phyloP scores from a whole-genome alignment of 2,888 invertebrate species.

The Panopea generosa region DNA sequence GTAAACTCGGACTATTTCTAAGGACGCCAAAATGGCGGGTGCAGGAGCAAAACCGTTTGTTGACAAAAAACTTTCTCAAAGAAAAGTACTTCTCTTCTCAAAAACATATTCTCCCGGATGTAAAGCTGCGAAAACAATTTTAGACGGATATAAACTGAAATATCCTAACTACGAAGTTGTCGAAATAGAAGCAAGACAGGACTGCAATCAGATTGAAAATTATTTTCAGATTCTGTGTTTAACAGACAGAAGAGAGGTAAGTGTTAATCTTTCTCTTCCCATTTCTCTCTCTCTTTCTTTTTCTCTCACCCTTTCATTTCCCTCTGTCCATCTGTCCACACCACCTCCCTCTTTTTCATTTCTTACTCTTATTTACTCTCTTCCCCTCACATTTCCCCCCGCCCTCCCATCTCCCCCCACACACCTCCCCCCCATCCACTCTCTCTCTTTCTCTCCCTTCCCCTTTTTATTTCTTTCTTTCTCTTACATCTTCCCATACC shows the following conservation, averaged over 20 bases:
- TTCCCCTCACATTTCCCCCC: no score
- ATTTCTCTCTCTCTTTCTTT: no score
- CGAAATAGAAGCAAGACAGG: constrained; percentile 83
- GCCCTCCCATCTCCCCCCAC: background rate
- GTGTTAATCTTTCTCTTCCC: constrained; percentile 10
- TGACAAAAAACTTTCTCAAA: constrained; percentile 79
- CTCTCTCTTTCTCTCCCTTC: background rate
- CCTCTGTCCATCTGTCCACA: no score
- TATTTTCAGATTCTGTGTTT: constrained; percentile 83
- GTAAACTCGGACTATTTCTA: constrained; percentile 41
- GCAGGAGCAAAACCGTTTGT: constrained; percentile 82
- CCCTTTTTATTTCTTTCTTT: no score
- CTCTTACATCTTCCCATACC: no score
- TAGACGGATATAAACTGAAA: constrained; percentile 72
- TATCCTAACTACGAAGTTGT: constrained; percentile 77
- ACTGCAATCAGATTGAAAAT: constrained; percentile 83
- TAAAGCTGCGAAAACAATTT: constrained; percentile 65
- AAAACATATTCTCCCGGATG: constrained; percentile 80
- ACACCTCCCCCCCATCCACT: no score
- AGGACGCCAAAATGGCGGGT: constrained; percentile 67
- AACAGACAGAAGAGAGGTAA: constrained; percentile 80
- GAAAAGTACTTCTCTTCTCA: constrained; percentile 80
- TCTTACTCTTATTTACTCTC: no score
- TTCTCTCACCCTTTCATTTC: background rate
- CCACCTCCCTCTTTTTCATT: no score